A percentile compares a stretch with the other conserved stretches of the same genome.
These are phyloP conservation scores for Mus spicilegus DNA, from an alignment of 2,113 vertebrate species.

Conservation along the genomic window DNA sequence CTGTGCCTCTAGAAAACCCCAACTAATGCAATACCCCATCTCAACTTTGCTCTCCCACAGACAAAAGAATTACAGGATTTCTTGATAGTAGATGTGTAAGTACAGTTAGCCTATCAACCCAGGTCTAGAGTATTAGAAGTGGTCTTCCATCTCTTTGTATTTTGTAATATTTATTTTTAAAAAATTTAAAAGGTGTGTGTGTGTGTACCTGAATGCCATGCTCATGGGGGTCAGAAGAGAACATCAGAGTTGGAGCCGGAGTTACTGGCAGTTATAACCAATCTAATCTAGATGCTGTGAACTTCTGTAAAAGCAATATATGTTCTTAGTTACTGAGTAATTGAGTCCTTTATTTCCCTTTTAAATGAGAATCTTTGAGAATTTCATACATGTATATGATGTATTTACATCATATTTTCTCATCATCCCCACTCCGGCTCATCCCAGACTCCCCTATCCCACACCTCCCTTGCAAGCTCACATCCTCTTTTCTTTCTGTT, in stretches of 20 bases:
- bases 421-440: not conserved
- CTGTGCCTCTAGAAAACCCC: no score
- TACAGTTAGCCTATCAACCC: slow-evolving; percentile 44
- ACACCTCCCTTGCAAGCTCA: not conserved
- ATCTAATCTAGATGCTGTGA: not conserved
- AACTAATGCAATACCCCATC: not conserved
- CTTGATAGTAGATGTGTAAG: slow-evolving; percentile 29
- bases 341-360: not conserved
- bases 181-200: not conserved
- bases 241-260: not conserved
- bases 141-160: slow-evolving; percentile 11
- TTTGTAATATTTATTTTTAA: not conserved
- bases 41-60: slow-evolving; percentile 41
- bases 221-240: not conserved
- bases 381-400: not conserved
- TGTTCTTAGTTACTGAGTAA: not conserved
- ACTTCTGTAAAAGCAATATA: not conserved
- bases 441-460: not conserved
- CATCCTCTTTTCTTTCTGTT: not conserved
- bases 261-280: not conserved
- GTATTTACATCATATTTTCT: not conserved
- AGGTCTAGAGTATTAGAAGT: slow-evolving; percentile 55
- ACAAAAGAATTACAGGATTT: slow-evolving; percentile 71
- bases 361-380: not conserved
- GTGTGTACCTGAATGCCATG: not conserved